Evolutionary conservation across 2,113 vertebrate species (phyloP), one percentile per base, ranked within the genome.

Genomic region (Deroptyus accipitrinus): DNA sequence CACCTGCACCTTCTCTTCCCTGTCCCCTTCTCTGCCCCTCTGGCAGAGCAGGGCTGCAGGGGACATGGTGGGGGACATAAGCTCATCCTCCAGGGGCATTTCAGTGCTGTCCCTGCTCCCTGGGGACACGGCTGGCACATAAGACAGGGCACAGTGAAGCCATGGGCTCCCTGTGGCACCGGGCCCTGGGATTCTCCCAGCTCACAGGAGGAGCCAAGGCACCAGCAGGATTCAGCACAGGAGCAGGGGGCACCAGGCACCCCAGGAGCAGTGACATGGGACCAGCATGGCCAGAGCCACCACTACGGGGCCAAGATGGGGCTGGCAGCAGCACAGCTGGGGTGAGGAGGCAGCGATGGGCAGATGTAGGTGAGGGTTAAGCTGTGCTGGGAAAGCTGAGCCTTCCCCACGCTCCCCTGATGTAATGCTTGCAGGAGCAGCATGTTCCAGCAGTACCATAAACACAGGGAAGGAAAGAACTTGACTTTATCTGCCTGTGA

Each of bases 281-380:
- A 48, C 54, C 2, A 2, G 41, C 51, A 35, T 1, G 3, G 70
- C 18, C 39, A 2, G 17, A n/a, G 52, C n/a, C 61, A 24, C 31
- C 77, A 1, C 7, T 0, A 0, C 4, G 0, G 10, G 49, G 55
- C 51, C 25, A 8, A 6, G 54, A 9, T 0, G 0, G 63, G 17
- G 67, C 1, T 0, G 0, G n/a, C 48, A n/a, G 54, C 3, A 4
- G 42, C 73, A 2, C 0, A 2, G 17, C 52, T 2, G 5, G 23
- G 37, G 2, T 6, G 67, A 20, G 57, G 59, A 27, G 9, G 66
- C 1, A 1, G 76, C 0, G 10, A 24, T 13, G 54, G 46, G 68
- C 82, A 72, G 51, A 95, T 95, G 64, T 63, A 14, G 92, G 95
- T 78, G 90, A 96, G 66, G 51, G 95, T 95, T 95, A 13, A 90